Evolutionary conservation across 2,113 vertebrate species (phyloP).

Genomic region (Euleptes europaea): DNA sequence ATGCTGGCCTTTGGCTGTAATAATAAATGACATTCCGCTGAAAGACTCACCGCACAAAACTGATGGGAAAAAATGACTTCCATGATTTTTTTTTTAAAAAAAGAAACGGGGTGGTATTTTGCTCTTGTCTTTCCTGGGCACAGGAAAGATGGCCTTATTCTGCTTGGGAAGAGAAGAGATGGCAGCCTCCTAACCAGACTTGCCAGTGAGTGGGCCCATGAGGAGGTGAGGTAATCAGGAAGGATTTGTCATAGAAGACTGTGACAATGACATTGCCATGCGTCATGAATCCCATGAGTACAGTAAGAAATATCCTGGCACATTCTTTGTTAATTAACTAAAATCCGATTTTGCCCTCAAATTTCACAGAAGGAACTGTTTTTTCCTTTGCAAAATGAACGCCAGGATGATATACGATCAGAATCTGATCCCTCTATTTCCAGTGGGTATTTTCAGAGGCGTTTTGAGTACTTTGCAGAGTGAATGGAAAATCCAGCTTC

Average conservation of each 20-base stretch:
- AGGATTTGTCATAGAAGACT: neutral
- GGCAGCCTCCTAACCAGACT: neutral
- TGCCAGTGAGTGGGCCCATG: neutral
- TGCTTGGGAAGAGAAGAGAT: neutral
- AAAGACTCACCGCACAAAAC: neutral
- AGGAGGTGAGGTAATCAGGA: constrained; percentile 1
- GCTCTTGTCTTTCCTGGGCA: neutral
- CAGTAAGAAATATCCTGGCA: neutral
- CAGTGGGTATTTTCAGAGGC: neutral
- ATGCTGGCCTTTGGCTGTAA: no score
- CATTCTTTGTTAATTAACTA: neutral
- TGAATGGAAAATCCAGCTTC: neutral
- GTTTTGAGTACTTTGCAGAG: neutral
- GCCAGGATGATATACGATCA: neutral
- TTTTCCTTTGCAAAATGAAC: neutral
- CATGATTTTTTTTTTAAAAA: neutral
- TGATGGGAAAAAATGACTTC: neutral
- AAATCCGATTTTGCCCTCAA: neutral
- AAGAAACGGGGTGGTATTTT: neutral
- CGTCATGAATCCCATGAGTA: neutral
- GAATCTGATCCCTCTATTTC: neutral
- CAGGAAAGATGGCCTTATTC: neutral
- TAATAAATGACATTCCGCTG: neutral
- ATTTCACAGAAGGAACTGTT: neutral
- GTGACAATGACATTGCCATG: neutral